A percentile compares a stretch with the other conserved stretches of the same genome.
These are phyloP conservation scores for Osmerus mordax DNA, from an alignment of 2,113 vertebrate species.

Conservation along the genomic window DNA sequence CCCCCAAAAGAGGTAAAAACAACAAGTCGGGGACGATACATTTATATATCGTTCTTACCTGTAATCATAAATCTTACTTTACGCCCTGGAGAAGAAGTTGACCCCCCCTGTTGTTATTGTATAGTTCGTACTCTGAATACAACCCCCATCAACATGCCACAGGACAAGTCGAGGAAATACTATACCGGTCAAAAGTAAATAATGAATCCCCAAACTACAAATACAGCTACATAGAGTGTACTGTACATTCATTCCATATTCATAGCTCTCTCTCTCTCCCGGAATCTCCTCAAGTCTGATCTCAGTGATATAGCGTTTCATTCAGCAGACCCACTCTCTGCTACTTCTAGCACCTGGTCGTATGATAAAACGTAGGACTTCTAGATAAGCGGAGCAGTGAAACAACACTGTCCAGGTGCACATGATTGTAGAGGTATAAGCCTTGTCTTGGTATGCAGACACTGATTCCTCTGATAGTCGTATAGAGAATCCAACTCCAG, in stretches of 20 bases:
- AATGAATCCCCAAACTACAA: conserved; percentile 19
- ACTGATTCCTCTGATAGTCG: conserved; percentile 62
- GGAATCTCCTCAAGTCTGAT: conserved; percentile 43
- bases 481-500: conserved; percentile 54
- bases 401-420: conserved; percentile 70
- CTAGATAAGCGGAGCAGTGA: conserved; percentile 61
- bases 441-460: conserved; percentile 68
- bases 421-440: conserved; percentile 59
- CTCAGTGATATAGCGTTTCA: conserved; percentile 46
- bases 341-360: conserved; percentile 64
- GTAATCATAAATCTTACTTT: no score
- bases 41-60: no score
- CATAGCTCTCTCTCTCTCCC: conserved; percentile 36
- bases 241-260: no score
- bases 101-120: no score
- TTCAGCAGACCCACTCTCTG: conserved; percentile 56
- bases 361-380: conserved; percentile 63
- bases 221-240: conserved; percentile 15
- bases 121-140: no score
- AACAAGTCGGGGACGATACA: no score
- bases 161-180: no score
- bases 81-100: no score
- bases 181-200: no score
- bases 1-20: no score
- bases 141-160: no score